Percentiles rank a stretch among this genome's conserved stretches.
Evolutionary conservation across 2,888 invertebrate species (phyloP).

Genomic region (Caenorhabditis drosophilae): DNA sequence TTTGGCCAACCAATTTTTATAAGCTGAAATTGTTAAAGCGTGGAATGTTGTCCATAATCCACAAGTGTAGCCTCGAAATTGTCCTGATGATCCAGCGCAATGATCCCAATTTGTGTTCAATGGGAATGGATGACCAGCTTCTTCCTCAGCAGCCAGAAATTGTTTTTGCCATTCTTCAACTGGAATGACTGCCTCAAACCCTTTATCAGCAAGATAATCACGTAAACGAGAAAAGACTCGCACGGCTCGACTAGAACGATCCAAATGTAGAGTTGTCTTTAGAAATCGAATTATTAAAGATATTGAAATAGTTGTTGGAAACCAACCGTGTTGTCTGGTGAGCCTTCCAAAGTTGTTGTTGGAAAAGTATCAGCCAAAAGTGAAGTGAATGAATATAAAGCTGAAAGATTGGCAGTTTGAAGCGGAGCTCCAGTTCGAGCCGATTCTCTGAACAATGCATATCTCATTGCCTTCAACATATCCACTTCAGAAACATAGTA

Average conservation of each 20-base stretch:
- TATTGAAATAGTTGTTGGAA: background rate
- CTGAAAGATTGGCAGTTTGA: constrained; percentile 62
- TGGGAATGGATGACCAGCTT: constrained; percentile 64
- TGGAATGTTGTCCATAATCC: constrained; percentile 94
- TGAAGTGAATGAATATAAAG: constrained; percentile 60
- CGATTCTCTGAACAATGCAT: constrained; percentile 49
- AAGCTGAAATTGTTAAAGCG: constrained; percentile 82
- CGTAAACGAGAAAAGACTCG: constrained; percentile 50
- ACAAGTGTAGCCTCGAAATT: constrained; percentile 82
- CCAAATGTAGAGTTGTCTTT: constrained; percentile 41
- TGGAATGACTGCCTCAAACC: constrained; percentile 44
- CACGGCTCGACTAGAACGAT: constrained; percentile 49
- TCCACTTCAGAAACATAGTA: constrained; percentile 67
- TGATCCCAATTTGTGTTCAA: constrained; percentile 64
- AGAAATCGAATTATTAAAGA: constrained; percentile 2
- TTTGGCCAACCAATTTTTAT: constrained; percentile 55
- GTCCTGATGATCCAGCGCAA: constrained; percentile 52
- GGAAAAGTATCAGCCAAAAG: constrained; percentile 60
- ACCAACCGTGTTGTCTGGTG: constrained; percentile 22
- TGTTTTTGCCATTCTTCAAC: constrained; percentile 63
- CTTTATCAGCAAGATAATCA: constrained; percentile 58
- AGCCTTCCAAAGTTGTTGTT: constrained; percentile 30
- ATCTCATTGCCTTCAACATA: constrained; percentile 66
- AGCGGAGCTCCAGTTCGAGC: constrained; percentile 55
- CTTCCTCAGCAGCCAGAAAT: constrained; percentile 61